Evolutionary conservation across 2,797 vertebrate genomes (phyloP), one percentile per base, ranked within the genome.

Genomic region (Lates japonicus): DNA sequence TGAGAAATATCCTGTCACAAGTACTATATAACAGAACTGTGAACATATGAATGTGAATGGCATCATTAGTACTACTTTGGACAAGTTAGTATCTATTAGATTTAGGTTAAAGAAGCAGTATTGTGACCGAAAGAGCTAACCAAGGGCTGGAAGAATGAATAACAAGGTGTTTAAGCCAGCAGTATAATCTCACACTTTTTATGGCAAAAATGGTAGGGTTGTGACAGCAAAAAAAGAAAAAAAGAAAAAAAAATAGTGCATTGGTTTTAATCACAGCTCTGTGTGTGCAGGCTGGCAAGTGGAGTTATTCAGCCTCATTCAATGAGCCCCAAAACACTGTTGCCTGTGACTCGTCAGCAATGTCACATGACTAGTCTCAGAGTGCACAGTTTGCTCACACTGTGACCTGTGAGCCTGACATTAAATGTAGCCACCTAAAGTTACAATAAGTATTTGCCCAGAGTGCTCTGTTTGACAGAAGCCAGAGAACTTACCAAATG

Each of bases 381-480:
- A 48, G 31, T 39, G 35, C n/a, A 52, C 51, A 35, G 25, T 44
- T 66, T 60, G 20, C 66, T 59, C 71, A 37, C 22, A 31, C 35
- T 62, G 8, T 22, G 52, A 48, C 25, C 48, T 52, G 22, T 6
- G 29, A 39, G n/a, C 46, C 39, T 12, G 39, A 8, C 20, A 31
- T 69, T 52, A 78, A 69, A 63, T 39, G n/a, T n/a, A 48, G 10
- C 33, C 33, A 20, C 22, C 19, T 42, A 4, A 52, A 65, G 35
- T 22, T 0, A 37, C 29, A 48, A 17, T 12, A 19, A 59, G 35
- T 58, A 19, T 59, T 59, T 52, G 10, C 31, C 19, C 46, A 25
- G 17, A 33, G 17, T 57, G 74, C 17, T 5, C 0, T 52, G 29
- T 69, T 74, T 70, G 35, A 48, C n/a, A 29, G 49, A 58, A 51